Evolutionary conservation across 2,113 vertebrate species (phyloP), one percentile per base, ranked within the genome.

Genomic region (Pomatorhinus ruficollis): DNA sequence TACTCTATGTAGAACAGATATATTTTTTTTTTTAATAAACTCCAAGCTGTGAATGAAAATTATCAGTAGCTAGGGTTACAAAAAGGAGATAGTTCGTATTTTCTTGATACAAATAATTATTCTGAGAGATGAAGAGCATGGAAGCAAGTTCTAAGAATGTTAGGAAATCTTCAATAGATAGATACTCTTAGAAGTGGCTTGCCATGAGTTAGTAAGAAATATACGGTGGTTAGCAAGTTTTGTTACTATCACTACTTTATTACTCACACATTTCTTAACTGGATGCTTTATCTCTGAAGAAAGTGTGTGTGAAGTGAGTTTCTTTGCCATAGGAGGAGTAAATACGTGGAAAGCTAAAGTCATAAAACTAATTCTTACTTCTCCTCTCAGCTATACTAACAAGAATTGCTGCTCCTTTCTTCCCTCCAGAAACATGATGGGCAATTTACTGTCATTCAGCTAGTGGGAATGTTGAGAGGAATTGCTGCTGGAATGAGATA

Each of bases 401-500:
- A 80, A 91, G 64, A 88, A 90, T 83, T 85, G 95, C 89, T 96
- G 40, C 87, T 97, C 72, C 74, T 96, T 60, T 97, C 63, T 82
- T 96, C 78, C 47, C 49, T 91, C 74, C 97, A 99, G 99, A 99
- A 99, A 97, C 99, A 99, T 21, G 99, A 99, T 27, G 99, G 99
- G 42, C 99, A 99, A 96, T 99, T 99, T 98, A 99, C 99, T 79
- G 99, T 99, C 96, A 99, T 99, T 98, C 99, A 99, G 97, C 95
- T 99, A 88, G 99, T 99, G 91, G 99, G 99, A 75, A 99, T 99
- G 99, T 98, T 99, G 96, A 98, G 99, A 95, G 99, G 99, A 96
- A 99, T 99, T 65, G 99, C 99, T 23, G 99, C 99, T 4, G 99
- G 99, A 91, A 99, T 99, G 99, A 99, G 99, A 97, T 99, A 99